phyloP scores from a whole-genome alignment of 2,888 invertebrate genomes.

The Hirtodrosophila confusa region DNA sequence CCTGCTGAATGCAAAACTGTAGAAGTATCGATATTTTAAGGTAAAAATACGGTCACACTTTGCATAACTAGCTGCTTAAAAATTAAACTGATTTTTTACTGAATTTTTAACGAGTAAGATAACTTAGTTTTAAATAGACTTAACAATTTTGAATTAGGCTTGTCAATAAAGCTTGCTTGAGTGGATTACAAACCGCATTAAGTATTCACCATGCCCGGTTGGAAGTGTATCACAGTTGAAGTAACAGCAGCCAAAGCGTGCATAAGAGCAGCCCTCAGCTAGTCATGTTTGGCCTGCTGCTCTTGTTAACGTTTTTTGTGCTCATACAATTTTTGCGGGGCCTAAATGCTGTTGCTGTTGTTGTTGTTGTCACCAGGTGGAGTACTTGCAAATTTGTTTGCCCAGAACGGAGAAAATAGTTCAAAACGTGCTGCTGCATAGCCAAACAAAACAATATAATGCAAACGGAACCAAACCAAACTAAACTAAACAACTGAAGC shows the following conservation, averaged over 20 bases:
- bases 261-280: slow-evolving; percentile 60
- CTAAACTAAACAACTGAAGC: slow-evolving; percentile 12
- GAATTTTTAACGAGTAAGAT: too few relatives aligned
- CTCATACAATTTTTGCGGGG: slow-evolving; percentile 51
- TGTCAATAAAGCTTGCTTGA: neutral
- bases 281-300: slow-evolving; percentile 33
- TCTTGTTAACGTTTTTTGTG: slow-evolving; percentile 20
- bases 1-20: too few relatives aligned
- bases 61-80: too few relatives aligned
- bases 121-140: too few relatives aligned
- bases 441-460: slow-evolving; percentile 46
- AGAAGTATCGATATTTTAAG: too few relatives aligned
- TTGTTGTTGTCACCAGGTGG: slow-evolving; percentile 20
- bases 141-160: too few relatives aligned
- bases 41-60: too few relatives aligned
- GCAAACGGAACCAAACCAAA: slow-evolving; percentile 37
- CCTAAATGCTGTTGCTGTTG: slow-evolving; percentile 23
- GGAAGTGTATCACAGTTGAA: slow-evolving; percentile 29
- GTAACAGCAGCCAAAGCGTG: slow-evolving; percentile 37
- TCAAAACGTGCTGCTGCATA: slow-evolving; percentile 69
- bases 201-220: neutral
- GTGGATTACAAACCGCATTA: neutral
- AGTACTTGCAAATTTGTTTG: slow-evolving; percentile 50
- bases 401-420: slow-evolving; percentile 54
- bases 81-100: too few relatives aligned